Evolutionary conservation across 35 echinoderm and acorn worm species (phyloP), one percentile per base, ranked within the genome.

Genomic region (Holothuria glaberrima): DNA sequence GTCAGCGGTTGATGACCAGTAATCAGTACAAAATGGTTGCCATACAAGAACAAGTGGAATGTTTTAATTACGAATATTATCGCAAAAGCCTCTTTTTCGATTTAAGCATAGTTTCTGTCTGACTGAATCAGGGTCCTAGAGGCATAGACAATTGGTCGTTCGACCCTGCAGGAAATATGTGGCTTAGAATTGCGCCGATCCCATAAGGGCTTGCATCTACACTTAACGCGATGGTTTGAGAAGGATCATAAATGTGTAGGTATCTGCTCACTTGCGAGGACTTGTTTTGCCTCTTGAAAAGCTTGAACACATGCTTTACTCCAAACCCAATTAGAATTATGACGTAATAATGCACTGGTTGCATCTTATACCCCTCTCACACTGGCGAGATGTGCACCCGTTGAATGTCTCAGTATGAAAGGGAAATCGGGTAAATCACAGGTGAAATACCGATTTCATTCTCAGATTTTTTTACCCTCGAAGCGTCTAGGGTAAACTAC

Each of bases 231-330:
- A 94, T 19, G 14, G 58, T 59, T 36, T 68, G 36, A 0, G 31
- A 26, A 58, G 89, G 68, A 48, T 94, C 89, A 58, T 69, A n/a
- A 89, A 82, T 93, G 86, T 0, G 77, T 41, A 27, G 89, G 48
- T 21, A 93, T 58, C 28, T 88, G 38, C 19, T 89, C 34, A 32
- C 79, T 62, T 17, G 31, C 5, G 17, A 94, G 45, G 19, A 82
- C 16, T 25, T 75, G 26, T 58, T 94, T 94, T 20, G 91, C 59
- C 28, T 71, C 10, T 21, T 74, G 24, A 58, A 94, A 90, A 1
- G 87, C 92, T 27, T 30, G 2, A 57, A 62, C 68, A 33, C 72
- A 44, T 72, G 82, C 31, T 26, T 54, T 18, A 50, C 31, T 59
- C 78, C 90, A 91, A 33, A 41, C 72, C 90, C 90, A 91, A 30